These are phyloP conservation scores for Entomyzon cyanotis DNA, from an alignment of 2,113 vertebrate species.

Conservation along the genomic window DNA sequence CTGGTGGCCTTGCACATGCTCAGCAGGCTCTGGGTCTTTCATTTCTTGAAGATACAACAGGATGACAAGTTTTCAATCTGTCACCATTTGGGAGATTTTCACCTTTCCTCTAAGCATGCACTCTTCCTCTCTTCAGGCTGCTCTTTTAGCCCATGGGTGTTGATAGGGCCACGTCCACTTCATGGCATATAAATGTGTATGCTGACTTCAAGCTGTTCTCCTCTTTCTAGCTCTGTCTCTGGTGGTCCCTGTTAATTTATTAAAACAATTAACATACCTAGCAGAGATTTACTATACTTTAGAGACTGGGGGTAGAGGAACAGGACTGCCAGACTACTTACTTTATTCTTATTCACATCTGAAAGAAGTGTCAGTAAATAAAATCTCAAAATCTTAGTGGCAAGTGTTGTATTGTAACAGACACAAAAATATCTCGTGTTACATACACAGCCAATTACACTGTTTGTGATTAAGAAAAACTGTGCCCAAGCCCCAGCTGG, in stretches of 20 bases:
- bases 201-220: background rate
- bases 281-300: background rate
- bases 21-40: rapidly evolving
- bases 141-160: rapidly evolving
- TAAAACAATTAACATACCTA: background rate
- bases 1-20: rapidly evolving
- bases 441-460: background rate
- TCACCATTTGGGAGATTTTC: background rate
- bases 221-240: background rate
- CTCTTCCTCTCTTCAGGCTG: background rate
- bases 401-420: background rate
- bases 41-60: background rate
- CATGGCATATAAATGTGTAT: background rate
- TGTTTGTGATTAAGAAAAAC: conserved; percentile 4
- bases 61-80: background rate
- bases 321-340: background rate
- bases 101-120: background rate
- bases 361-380: background rate
- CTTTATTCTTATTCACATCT: background rate
- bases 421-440: background rate
- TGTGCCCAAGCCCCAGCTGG: background rate
- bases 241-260: background rate
- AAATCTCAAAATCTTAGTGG: background rate
- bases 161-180: background rate
- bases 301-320: background rate